Base-by-base conservation (phyloP, 2,888 invertebrate genomes). In the Drosophila cracens region DNA sequence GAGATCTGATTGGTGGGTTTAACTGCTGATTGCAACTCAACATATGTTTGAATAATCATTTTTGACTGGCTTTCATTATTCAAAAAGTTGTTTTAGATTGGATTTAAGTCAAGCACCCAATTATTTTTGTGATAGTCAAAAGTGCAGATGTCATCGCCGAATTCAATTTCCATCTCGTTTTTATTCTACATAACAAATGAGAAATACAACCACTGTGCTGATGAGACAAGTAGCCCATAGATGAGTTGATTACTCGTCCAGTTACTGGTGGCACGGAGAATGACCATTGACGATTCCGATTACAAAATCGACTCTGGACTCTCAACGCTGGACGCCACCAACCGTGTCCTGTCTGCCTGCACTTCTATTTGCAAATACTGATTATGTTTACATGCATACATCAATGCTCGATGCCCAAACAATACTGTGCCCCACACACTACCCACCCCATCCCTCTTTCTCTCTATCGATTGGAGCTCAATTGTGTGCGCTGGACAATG, bases 301-400 rank as follows among this genome's bases (percentile, higher is more conserved):
- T 79, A 66, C 73, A 66, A 73, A 76, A 67, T 58, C 60, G 66
- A 65, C 52, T 43, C 31, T 29, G 40, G 51, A 51, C 51, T 54
- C 38, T 43, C 27, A 54, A 54, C 4, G 16, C 16, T 21, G 52
- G 4, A 25, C 36, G 46, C 52, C 62, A 33, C 25, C 16, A 27
- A 27, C 18, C n/a, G 25, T 61, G 61, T 54, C 58, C 65, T 71
- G 70, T 25, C 25, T 25, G 46, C 62, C 81, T 83, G 76, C 76
- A 70, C 58, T 82, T 81, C 71, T 90, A 87, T 91, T 90, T 89
- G 89, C 83, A 84, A 89, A 89, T 91, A 84, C 91, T 91, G 91
- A 90, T 90, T 91, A 91, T 90, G 91, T 90, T 90, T 90, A 84
- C 90, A 81, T 84, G 91, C 90, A 91, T 90, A 76, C 87, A 90